phyloP scores from a whole-genome alignment of 2,113 vertebrate species.

The Dipodomys ordii region DNA sequence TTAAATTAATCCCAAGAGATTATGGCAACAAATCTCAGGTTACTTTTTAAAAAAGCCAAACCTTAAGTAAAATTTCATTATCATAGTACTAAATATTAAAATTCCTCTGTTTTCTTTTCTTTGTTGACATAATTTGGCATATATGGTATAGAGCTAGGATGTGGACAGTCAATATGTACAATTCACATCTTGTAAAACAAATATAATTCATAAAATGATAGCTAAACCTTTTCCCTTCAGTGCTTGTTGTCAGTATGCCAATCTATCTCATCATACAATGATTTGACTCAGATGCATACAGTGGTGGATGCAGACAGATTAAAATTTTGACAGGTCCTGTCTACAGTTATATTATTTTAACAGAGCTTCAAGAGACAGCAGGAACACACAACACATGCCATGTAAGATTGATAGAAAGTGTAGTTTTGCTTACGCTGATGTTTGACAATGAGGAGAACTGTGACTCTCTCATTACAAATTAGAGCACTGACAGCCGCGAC shows the following conservation, averaged over 20 bases:
- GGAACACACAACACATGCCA: neutral
- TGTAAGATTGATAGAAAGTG: slow-evolving; percentile 60
- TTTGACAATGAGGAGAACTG: slow-evolving; percentile 33
- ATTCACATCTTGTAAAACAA: slow-evolving; percentile 50
- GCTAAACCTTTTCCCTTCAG: neutral
- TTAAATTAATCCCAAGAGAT: neutral
- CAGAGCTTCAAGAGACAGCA: slow-evolving; percentile 57
- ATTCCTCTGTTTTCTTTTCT: neutral
- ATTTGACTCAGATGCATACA: slow-evolving; percentile 26
- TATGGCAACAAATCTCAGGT: neutral
- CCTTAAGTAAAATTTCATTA: neutral
- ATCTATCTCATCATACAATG: slow-evolving; percentile 2
- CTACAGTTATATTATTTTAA: slow-evolving; percentile 45
- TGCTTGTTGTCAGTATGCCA: slow-evolving; percentile 16
- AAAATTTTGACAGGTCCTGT: slow-evolving; percentile 56
- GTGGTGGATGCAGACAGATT: neutral
- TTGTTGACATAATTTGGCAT: slow-evolving; percentile 3
- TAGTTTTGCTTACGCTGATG: slow-evolving; percentile 44
- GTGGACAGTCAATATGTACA: neutral
- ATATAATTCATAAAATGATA: neutral
- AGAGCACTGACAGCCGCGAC: neutral
- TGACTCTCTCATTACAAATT: slow-evolving; percentile 27
- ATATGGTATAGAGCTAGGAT: neutral
- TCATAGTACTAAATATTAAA: slow-evolving; percentile 11
- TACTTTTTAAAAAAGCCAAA: slow-evolving; percentile 11